A percentile compares a stretch with the other conserved stretches of the same genome.
These are phyloP conservation scores for Megalonaias nervosa DNA, from an alignment of 1,140 invertebrate genomes.

Conservation along the genomic window DNA sequence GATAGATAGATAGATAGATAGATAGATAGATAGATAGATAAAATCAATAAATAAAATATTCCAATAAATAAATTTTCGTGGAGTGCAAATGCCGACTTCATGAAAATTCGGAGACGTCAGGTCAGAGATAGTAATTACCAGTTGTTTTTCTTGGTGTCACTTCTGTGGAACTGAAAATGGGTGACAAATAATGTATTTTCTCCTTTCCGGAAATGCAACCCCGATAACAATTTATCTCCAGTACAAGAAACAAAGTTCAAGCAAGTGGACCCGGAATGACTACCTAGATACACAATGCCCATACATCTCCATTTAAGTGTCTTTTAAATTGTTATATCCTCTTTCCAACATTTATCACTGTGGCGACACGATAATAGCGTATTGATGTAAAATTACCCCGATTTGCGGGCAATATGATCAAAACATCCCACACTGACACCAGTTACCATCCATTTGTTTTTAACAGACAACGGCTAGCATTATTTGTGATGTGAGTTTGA, in stretches of 20 bases:
- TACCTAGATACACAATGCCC: slow-evolving; percentile 22
- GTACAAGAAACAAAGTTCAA: background rate
- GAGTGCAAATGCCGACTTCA: too few species aligned
- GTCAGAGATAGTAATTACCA: background rate
- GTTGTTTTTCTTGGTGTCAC: background rate
- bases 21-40: too few species aligned
- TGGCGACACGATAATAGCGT: slow-evolving; percentile 24
- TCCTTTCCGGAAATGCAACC: background rate
- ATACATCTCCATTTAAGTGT: slow-evolving; percentile 1
- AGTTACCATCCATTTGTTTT: slow-evolving; percentile 22
- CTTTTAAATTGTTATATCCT: slow-evolving; percentile 26
- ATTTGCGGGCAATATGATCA: slow-evolving; percentile 7
- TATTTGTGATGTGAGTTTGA: background rate
- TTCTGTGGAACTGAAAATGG: background rate
- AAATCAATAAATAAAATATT: too few species aligned
- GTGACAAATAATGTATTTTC: background rate
- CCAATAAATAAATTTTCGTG: too few species aligned
- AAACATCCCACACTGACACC: slow-evolving; percentile 6
- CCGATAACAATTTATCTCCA: background rate
- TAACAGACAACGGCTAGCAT: background rate
- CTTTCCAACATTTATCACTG: slow-evolving; percentile 23
- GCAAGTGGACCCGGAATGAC: too few species aligned
- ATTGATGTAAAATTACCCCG: slow-evolving; percentile 26
- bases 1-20: too few species aligned
- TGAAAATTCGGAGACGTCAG: too few species aligned